phyloP scores from a whole-genome alignment of 2,797 vertebrate species.

The Epinephelus awoara region DNA sequence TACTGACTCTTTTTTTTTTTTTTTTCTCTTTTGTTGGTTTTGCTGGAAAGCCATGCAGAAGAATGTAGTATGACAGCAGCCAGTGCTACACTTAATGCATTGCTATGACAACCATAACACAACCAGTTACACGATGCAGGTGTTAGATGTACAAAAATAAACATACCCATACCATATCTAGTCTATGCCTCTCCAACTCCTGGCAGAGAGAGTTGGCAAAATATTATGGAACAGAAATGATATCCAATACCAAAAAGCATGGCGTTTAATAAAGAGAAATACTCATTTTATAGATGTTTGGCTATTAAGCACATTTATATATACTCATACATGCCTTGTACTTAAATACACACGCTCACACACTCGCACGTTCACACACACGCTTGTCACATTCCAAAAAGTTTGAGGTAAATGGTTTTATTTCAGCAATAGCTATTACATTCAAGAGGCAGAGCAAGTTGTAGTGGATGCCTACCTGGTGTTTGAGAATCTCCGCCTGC shows the following conservation, averaged over 20 bases:
- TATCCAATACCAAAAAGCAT: conserved; percentile 89
- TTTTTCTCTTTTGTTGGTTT: conserved; percentile 86
- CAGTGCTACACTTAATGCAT: conserved; percentile 99
- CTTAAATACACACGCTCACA: conserved; percentile 29
- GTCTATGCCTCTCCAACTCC: conserved; percentile 99
- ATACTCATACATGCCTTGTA: conserved; percentile 49
- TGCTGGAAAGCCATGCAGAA: conserved; percentile 99
- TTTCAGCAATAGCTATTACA: conserved; percentile 65
- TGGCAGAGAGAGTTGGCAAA: conserved; percentile 99
- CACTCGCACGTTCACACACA: conserved; percentile 36
- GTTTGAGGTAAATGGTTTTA: conserved; percentile 59
- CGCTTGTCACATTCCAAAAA: conserved; percentile 50
- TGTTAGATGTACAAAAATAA: conserved; percentile 99
- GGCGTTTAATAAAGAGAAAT: conserved; percentile 86
- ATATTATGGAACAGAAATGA: conserved; percentile 99
- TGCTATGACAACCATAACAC: conserved; percentile 99
- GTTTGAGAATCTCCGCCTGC: conserved; percentile 98
- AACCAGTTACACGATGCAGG: conserved; percentile 99
- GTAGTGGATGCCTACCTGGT: conserved; percentile 90
- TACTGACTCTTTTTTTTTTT: conserved; percentile 75
- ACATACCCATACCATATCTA: conserved; percentile 99
- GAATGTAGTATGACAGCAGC: conserved; percentile 99
- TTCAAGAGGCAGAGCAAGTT: conserved; percentile 55
- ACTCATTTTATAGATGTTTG: conserved; percentile 68
- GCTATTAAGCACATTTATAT: conserved; percentile 55